Conservation (phyloP, 2,888 invertebrate genomes). For the Drosophila anomalata region DNA sequence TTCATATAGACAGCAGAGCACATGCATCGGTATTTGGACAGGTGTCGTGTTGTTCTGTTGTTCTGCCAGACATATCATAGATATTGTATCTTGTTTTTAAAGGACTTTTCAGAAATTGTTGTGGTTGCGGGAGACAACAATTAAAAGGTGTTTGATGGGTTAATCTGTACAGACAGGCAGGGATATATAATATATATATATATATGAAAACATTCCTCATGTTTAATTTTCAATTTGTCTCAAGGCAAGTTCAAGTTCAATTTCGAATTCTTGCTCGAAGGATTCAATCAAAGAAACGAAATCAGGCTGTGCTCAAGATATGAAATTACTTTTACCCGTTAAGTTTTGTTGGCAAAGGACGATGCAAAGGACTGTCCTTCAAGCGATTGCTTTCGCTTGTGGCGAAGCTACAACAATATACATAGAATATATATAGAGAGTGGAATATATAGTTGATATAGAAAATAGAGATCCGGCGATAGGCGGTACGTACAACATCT, state of each 20-base stretch:
- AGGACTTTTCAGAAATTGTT: constrained; percentile 13
- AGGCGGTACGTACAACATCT: constrained; percentile 70
- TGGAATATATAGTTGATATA: constrained; percentile 46
- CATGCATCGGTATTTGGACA: constrained; percentile 55
- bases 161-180: constrained; percentile 62
- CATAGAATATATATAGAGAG: constrained; percentile 67
- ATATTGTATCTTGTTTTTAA: constrained; percentile 22
- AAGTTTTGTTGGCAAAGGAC: constrained; percentile 84
- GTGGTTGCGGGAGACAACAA: constrained; percentile 60
- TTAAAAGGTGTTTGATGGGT: constrained; percentile 31
- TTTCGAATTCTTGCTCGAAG: constrained; percentile 48
- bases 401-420: constrained; percentile 81
- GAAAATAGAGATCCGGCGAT: constrained; percentile 26
- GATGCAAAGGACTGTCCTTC: constrained; percentile 83
- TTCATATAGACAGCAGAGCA: constrained; percentile 49
- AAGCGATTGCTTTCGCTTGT: constrained; percentile 77
- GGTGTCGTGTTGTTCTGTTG: constrained; percentile 48
- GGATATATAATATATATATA: constrained; percentile 7
- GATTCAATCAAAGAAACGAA: constrained; percentile 43
- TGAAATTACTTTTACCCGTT: constrained; percentile 83
- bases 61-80: constrained; percentile 27
- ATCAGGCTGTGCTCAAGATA: constrained; percentile 73
- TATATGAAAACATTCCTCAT: constrained; percentile 52
- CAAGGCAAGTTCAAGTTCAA: constrained; percentile 47
- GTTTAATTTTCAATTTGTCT: constrained; percentile 46